Evolutionary conservation across 2,888 invertebrate species (phyloP), one percentile per base, ranked within the genome.

Genomic region (Anorthoa munda): DNA sequence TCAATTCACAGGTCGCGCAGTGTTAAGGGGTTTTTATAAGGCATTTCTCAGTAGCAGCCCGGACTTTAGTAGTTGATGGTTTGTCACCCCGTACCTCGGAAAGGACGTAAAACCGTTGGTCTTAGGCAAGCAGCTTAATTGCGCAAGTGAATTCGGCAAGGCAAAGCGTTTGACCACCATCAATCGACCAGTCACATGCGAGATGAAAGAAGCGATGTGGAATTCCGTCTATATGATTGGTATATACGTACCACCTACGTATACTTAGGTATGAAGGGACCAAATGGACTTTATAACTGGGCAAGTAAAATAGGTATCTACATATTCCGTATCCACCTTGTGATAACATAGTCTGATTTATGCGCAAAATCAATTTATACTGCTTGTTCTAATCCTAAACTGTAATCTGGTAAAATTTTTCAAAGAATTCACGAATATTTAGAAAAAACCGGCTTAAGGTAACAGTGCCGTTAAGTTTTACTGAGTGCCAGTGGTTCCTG

Each of bases 341-440:
- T 0, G 31, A 39, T 7, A 65, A 17, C 55, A 31, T 31, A n/a
- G 17, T 21, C 21, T 21, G 21, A 13, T 18, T 13, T 39, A 21
- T 56, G 31, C 17, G 21, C 56, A 39, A 56, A 58, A 65, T 66
- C 63, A 48, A 48, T 63, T 26, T 21, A 39, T 17, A 58, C 17
- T 12, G 17, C 31, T 58, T 65, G 17, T 56, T 56, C 17, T 31
- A 39, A 39, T 39, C 9, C 39, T 39, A 39, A 39, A n/a, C n/a
- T n/a, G n/a, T n/a, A n/a, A 1, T 31, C 1, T 39, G 4, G 7
- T 31, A 9, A 0, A 7, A 7, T 31, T 31, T 39, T 39, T 39
- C 0, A 7, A 39, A 31, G 9, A 39, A 39, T 39, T 39, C 39
- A 9, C 39, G 39, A 39, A 45, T 23, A 51, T 21, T 68, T n/a